Evolutionary conservation across 2,888 invertebrate genomes (phyloP).

Genomic region (Psylliodes chrysocephalus): DNA sequence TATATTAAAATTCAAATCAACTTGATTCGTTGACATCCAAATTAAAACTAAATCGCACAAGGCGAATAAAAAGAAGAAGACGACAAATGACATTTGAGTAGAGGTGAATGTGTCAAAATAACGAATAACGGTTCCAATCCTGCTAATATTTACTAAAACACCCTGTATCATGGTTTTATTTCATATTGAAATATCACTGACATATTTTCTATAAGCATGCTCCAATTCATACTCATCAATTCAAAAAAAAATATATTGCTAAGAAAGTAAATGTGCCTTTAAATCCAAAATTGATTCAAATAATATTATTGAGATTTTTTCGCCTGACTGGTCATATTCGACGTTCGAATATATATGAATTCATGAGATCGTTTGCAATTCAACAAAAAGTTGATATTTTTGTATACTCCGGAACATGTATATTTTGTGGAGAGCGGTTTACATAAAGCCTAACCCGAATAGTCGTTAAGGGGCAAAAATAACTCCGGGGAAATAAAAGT

Average conservation of each 20-base stretch:
- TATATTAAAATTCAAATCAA: too few relatives aligned
- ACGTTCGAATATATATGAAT: background rate
- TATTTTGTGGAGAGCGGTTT: background rate
- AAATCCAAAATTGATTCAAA: background rate
- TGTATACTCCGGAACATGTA: background rate
- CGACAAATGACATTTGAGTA: too few relatives aligned
- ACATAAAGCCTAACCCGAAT: background rate
- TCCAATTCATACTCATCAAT: background rate
- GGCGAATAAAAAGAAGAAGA: too few relatives aligned
- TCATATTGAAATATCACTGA: too few relatives aligned
- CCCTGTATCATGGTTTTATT: too few relatives aligned
- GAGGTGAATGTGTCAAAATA: too few relatives aligned
- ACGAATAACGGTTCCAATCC: too few relatives aligned
- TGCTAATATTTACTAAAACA: too few relatives aligned
- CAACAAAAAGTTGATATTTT: constrained; percentile 7
- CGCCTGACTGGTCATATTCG: background rate
- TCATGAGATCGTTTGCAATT: constrained; percentile 10
- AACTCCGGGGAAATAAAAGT: constrained; percentile 3
- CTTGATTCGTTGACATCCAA: too few relatives aligned
- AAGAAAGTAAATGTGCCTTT: background rate
- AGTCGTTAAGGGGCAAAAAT: background rate
- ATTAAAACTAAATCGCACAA: too few relatives aligned
- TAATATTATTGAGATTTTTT: constrained; percentile 3
- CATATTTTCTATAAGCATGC: too few relatives aligned
- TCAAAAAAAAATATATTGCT: background rate